phyloP scores from a whole-genome alignment of 2,888 invertebrate genomes.

The Hemithea aestivaria region DNA sequence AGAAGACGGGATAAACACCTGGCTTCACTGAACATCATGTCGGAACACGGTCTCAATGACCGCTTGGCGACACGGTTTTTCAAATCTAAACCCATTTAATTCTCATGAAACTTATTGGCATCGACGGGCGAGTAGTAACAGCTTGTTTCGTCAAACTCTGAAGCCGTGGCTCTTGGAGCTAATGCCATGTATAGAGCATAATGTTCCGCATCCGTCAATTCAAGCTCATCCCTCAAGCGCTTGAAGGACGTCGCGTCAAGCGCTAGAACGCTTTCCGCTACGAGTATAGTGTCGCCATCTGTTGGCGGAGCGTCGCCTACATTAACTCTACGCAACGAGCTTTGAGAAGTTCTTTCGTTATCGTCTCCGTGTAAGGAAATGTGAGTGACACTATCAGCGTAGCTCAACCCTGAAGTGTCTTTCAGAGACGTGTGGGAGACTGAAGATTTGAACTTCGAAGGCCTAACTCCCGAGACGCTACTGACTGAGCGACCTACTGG shows the following conservation, averaged over 20 bases:
- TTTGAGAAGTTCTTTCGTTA: conserved; percentile 52
- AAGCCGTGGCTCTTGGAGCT: conserved; percentile 91
- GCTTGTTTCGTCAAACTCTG: conserved; percentile 93
- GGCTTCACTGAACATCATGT: no score
- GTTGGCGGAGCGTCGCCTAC: conserved; percentile 60
- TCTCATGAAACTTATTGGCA: conserved; percentile 82
- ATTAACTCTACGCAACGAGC: conserved; percentile 42
- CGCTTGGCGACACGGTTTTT: no score
- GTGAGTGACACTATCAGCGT: conserved; percentile 81
- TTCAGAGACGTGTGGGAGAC: conserved; percentile 66
- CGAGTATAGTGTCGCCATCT: conserved; percentile 78
- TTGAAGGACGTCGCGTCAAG: conserved; percentile 62
- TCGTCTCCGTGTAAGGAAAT: conserved; percentile 83
- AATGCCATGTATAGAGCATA: conserved; percentile 92
- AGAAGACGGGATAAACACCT: no score
- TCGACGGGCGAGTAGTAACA: conserved; percentile 92
- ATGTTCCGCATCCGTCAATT: conserved; percentile 92
- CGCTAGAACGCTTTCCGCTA: conserved; percentile 76
- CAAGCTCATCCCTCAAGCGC: conserved; percentile 77
- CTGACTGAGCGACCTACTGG: conserved; percentile 80
- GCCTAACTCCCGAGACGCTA: conserved; percentile 80
- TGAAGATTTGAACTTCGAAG: conserved; percentile 65
- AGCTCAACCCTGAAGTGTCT: conserved; percentile 63
- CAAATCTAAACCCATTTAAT: no score
- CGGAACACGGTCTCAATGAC: no score